phyloP scores from a whole-genome alignment of 2,113 vertebrate genomes.

The Megaceryle maxima region DNA sequence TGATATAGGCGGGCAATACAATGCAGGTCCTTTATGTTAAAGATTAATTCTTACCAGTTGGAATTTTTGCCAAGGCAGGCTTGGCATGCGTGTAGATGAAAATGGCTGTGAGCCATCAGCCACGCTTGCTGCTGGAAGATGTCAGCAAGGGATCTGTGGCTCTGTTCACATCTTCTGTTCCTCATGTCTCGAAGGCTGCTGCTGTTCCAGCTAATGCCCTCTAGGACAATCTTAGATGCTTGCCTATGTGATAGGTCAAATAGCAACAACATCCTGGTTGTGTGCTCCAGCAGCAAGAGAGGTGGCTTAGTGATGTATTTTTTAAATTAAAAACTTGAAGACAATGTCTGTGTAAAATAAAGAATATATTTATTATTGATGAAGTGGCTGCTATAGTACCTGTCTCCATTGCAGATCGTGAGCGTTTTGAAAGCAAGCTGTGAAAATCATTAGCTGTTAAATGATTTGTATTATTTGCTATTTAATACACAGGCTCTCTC shows the following conservation, averaged over 20 bases:
- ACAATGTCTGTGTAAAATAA: slow-evolving; percentile 78
- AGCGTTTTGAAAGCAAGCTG: slow-evolving; percentile 45
- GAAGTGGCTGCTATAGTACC: slow-evolving; percentile 56
- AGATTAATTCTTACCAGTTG: slow-evolving; percentile 62
- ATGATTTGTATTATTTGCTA: background rate
- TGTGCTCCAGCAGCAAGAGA: slow-evolving; percentile 64
- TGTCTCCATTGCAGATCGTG: slow-evolving; percentile 41
- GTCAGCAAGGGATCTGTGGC: slow-evolving; percentile 38
- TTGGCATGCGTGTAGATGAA: slow-evolving; percentile 59
- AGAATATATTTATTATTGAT: slow-evolving; percentile 82
- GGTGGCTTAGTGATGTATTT: slow-evolving; percentile 78
- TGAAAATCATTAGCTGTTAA: slow-evolving; percentile 27
- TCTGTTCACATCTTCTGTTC: background rate
- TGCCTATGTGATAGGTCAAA: slow-evolving; percentile 62
- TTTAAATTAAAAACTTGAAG: slow-evolving; percentile 79
- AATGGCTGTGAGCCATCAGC: slow-evolving; percentile 59
- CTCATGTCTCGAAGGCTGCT: slow-evolving; percentile 46
- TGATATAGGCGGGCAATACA: slow-evolving; percentile 50
- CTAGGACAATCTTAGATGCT: slow-evolving; percentile 51
- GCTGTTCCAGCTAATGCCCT: slow-evolving; percentile 42
- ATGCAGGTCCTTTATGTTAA: slow-evolving; percentile 66
- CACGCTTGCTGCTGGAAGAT: slow-evolving; percentile 46
- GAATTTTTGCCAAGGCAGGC: slow-evolving; percentile 64
- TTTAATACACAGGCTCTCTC: slow-evolving; percentile 1
- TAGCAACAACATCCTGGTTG: slow-evolving; percentile 47